Percentiles rank a stretch among this genome's conserved stretches.
Conservation (phyloP, 2,888 invertebrate genomes). For the Pedicia rivosa region DNA sequence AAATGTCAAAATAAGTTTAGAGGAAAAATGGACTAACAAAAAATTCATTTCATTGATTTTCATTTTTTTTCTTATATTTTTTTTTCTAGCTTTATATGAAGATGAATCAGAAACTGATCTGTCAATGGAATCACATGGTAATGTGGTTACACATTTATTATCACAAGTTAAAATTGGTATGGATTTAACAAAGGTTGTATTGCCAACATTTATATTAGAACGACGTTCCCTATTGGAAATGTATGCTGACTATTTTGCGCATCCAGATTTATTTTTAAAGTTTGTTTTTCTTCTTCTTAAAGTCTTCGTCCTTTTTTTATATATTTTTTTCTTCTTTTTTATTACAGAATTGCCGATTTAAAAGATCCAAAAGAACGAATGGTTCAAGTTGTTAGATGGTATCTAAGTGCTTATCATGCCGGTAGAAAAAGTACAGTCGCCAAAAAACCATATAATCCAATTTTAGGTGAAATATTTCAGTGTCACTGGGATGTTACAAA, state of each 20-base stretch:
- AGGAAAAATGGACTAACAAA: too few species aligned
- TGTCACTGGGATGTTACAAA: slow-evolving; percentile 66
- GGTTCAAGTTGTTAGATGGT: slow-evolving; percentile 92
- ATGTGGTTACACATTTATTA: slow-evolving; percentile 89
- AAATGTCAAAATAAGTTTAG: too few species aligned
- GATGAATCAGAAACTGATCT: slow-evolving; percentile 79
- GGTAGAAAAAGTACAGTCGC: slow-evolving; percentile 94
- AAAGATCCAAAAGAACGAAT: slow-evolving; percentile 76
- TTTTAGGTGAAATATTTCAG: slow-evolving; percentile 90
- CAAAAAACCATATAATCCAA: slow-evolving; percentile 98
- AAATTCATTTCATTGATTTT: too few species aligned
- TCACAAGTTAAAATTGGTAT: slow-evolving; percentile 98
- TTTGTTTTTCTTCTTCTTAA: slow-evolving; percentile 24
- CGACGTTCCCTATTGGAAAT: slow-evolving; percentile 94
- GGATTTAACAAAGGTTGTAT: slow-evolving; percentile 94
- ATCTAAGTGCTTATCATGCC: slow-evolving; percentile 96
- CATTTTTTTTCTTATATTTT: slow-evolving; percentile 6
- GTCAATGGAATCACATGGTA: slow-evolving; percentile 92
- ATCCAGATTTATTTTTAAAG: slow-evolving; percentile 92
- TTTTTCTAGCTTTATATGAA: slow-evolving; percentile 62
- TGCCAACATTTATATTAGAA: slow-evolving; percentile 97
- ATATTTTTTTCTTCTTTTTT: slow-evolving; percentile 2
- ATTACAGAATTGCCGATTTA: slow-evolving; percentile 71
- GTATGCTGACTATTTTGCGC: slow-evolving; percentile 99
- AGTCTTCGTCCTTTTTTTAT: not conserved